Base-by-base conservation (phyloP, 2,797 vertebrate genomes). In the Macrochelys suwanniensis region DNA sequence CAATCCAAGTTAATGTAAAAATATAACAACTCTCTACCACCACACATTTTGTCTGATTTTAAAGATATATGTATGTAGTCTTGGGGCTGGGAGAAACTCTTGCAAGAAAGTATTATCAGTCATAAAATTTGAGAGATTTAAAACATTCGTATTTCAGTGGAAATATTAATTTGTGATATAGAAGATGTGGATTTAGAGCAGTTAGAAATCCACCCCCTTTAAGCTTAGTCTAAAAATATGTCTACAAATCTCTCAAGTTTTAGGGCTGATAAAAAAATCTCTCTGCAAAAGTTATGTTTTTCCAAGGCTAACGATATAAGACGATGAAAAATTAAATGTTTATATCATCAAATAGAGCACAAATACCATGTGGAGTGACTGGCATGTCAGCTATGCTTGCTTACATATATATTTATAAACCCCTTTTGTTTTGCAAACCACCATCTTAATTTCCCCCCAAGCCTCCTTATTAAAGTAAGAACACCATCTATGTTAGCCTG, bases 191-290 rank as follows among this genome's bases (percentile, higher is more conserved):
- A 82, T 54, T 37, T 16, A 42, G 28, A 92, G n/a, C n/a, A 85
- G 74, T 89, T 84, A 54, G 87, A 94, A 94, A 88, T 37, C 0
- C 25, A 61, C 13, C 0, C 45, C 45, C 26, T 53, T 93, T 96
- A 71, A 95, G 78, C 77, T 96, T 74, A n/a, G 37, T 89, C 71
- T 88, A 92, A 81, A 90, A 95, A 51, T 16, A 82, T 81, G 87
- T 45, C 28, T 87, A 95, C 89, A 61, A 94, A 92, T 88, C 80
- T 33, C 49, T n/a, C 10, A 31, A 47, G 65, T 85, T 71, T 77
- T 59, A 93, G 31, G 31, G 23, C 2, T 77, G 91, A 89, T 84
- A 87, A 89, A 93, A 94, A 95, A 79, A 31, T 61, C 21, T 82
- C 85, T 77, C 7, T 88, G 17, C 2, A 85, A 57, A 94, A 95